Percentiles rank a stretch among this genome's conserved stretches.
These are phyloP conservation scores for Coreoperca whiteheadi DNA, from an alignment of 2,113 vertebrate genomes.

Conservation along the genomic window DNA sequence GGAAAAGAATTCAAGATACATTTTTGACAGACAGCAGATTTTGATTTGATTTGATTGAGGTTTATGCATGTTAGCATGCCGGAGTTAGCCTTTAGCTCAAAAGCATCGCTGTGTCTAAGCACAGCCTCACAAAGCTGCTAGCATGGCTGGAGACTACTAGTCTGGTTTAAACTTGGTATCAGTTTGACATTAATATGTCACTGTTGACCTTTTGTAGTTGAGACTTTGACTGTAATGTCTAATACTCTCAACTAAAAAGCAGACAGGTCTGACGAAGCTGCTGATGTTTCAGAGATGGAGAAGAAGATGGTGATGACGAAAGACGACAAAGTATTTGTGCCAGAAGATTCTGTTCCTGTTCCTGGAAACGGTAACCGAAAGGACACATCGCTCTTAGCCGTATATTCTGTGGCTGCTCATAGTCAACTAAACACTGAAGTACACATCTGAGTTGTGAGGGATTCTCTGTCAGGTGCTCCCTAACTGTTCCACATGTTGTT, in stretches of 20 bases:
- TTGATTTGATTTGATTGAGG: too few relatives aligned
- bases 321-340: not conserved
- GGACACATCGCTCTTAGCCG: not conserved
- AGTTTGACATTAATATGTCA: not conserved
- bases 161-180: not conserved
- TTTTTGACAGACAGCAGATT: too few relatives aligned
- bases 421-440: not conserved
- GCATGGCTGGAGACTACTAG: not conserved
- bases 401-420: not conserved
- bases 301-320: not conserved
- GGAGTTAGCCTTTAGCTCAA: too few relatives aligned
- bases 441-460: not conserved
- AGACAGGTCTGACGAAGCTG: not conserved
- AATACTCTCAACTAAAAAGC: not conserved
- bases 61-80: too few relatives aligned
- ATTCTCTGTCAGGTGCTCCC: not conserved
- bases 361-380: not conserved
- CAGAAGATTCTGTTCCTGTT: not conserved
- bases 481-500: not conserved
- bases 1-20: too few relatives aligned
- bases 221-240: not conserved
- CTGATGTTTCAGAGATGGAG: slow-evolving; percentile 7
- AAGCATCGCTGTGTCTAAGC: too few relatives aligned
- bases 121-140: too few relatives aligned
- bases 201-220: not conserved